Evolutionary conservation across 2,797 vertebrate species (phyloP).

Genomic region (Scleropages formosus): DNA sequence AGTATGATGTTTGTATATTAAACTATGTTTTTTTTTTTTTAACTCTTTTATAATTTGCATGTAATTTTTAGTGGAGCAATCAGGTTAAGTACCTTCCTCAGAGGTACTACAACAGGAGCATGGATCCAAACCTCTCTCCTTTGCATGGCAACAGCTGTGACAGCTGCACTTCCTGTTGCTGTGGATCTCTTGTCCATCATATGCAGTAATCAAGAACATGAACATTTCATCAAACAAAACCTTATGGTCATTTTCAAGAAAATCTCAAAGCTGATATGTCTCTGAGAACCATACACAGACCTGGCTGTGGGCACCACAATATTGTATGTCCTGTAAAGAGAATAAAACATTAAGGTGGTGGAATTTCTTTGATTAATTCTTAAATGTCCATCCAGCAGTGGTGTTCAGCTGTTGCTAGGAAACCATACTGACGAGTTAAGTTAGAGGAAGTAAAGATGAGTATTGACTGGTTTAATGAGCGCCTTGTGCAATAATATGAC

Average conservation of each 20-base stretch:
- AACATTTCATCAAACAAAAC: no score
- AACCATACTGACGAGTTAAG: not conserved
- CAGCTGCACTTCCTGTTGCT: no score
- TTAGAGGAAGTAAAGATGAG: not conserved
- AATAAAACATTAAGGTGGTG: not conserved
- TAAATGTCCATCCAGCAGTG: not conserved
- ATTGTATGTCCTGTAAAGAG: not conserved
- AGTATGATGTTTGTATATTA: no score
- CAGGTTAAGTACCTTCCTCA: no score
- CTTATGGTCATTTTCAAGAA: not conserved
- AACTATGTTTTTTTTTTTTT: no score
- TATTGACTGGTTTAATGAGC: not conserved
- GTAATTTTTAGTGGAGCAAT: no score
- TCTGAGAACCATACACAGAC: not conserved
- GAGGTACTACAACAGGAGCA: no score
- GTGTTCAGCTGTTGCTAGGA: slow-evolving; percentile 20
- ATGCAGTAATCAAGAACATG: no score
- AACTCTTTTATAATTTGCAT: no score
- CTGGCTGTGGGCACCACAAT: not conserved
- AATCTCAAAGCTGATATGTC: not conserved
- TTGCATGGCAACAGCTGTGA: no score
- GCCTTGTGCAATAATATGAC: not conserved
- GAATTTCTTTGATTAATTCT: not conserved
- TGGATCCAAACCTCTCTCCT: no score
- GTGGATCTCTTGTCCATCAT: no score